A percentile compares a stretch with the other conserved stretches of the same genome.
phyloP scores from a whole-genome alignment of 1,140 invertebrate genomes.

The Amyelois transitella region DNA sequence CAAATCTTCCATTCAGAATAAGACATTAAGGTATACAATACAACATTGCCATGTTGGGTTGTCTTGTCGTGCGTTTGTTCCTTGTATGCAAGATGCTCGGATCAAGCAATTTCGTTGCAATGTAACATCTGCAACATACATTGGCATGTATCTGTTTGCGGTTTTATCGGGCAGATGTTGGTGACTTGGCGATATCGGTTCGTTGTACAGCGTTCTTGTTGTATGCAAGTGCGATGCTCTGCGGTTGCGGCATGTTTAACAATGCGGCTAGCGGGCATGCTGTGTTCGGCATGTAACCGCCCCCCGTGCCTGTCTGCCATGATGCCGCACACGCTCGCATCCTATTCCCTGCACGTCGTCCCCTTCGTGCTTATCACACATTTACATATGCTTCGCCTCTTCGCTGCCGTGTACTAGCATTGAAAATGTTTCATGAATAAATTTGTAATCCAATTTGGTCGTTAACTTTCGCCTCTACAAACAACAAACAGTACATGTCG shows the following conservation, averaged over 20 bases:
- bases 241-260: slow-evolving; percentile 36
- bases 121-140: neutral
- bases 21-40: no score
- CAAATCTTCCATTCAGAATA: no score
- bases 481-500: slow-evolving; percentile 16
- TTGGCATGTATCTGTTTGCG: neutral
- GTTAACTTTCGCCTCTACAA: slow-evolving; percentile 54
- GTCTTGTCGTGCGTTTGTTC: neutral
- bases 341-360: slow-evolving; percentile 34
- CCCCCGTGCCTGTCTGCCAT: slow-evolving; percentile 20
- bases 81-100: neutral
- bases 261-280: slow-evolving; percentile 40
- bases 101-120: neutral
- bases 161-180: neutral
- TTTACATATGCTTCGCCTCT: slow-evolving; percentile 65
- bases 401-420: slow-evolving; percentile 58
- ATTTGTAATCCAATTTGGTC: slow-evolving; percentile 64
- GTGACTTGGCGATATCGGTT: neutral
- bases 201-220: neutral
- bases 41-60: no score
- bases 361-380: slow-evolving; percentile 62
- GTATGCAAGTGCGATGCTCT: neutral
- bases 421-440: slow-evolving; percentile 71
- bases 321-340: slow-evolving; percentile 25
- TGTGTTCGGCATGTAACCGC: slow-evolving; percentile 18